Evolutionary conservation across 2,888 invertebrate species (phyloP).

Genomic region (Euzophera pinguis): DNA sequence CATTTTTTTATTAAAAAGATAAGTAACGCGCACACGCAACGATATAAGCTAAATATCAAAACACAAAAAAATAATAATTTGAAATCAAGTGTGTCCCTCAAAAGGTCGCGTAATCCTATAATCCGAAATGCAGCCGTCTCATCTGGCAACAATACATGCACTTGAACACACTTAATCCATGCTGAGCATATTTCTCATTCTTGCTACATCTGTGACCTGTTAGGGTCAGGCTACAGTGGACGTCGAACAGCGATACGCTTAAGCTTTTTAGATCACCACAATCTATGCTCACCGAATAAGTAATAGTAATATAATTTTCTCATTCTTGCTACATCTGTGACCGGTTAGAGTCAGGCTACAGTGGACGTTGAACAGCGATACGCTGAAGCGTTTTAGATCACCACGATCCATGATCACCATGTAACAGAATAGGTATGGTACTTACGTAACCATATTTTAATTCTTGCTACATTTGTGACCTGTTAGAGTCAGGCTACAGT

Average conservation of each 20-base stretch:
- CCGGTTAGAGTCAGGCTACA: constrained; percentile 21
- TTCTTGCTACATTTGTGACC: constrained; percentile 59
- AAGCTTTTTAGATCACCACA: too few relatives aligned
- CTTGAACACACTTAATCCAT: constrained; percentile 57
- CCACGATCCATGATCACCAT: too few relatives aligned
- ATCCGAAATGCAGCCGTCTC: constrained; percentile 27
- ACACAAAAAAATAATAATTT: constrained; percentile 6
- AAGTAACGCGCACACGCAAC: too few relatives aligned
- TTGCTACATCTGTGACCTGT: constrained; percentile 53
- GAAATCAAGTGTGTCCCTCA: constrained; percentile 12
- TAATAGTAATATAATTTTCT: too few relatives aligned
- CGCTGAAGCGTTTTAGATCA: too few relatives aligned
- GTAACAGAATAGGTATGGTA: too few relatives aligned
- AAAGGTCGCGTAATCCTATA: constrained; percentile 28
- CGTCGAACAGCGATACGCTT: neutral
- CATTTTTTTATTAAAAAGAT: too few relatives aligned
- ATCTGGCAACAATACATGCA: constrained; percentile 28
- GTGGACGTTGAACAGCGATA: neutral
- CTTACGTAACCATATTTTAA: too few relatives aligned
- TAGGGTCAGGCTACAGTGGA: constrained; percentile 11
- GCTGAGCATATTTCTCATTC: constrained; percentile 54
- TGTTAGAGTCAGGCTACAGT: constrained; percentile 12
- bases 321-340: constrained; percentile 61
- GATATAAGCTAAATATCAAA: neutral
- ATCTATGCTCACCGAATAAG: too few relatives aligned